phyloP scores from a whole-genome alignment of 1,140 invertebrate genomes.

The Neotoxoptera formosana region DNA sequence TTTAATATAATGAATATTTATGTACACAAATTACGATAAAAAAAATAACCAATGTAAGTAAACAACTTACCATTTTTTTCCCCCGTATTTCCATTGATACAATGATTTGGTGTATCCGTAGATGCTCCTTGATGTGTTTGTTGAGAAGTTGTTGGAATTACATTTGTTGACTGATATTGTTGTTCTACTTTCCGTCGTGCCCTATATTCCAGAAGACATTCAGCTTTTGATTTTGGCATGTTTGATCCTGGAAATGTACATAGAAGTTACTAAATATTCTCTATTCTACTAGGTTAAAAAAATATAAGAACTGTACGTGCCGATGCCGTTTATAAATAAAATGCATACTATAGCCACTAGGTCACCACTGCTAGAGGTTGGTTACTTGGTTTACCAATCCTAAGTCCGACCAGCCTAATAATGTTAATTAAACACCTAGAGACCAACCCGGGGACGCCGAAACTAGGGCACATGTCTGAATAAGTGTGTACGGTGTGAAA shows the following conservation, averaged over 20 bases:
- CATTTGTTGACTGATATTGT: not conserved
- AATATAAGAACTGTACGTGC: not conserved
- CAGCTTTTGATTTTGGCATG: not conserved
- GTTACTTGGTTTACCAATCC: not conserved
- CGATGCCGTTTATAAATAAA: not conserved
- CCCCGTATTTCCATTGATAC: not conserved
- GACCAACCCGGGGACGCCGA: too few species aligned
- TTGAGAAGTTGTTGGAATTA: not conserved
- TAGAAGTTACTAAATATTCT: not conserved
- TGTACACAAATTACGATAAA: too few species aligned
- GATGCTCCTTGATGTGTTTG: not conserved
- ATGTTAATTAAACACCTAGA: not conserved
- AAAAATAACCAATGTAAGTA: too few species aligned
- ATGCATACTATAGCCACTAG: not conserved
- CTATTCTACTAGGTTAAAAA: not conserved
- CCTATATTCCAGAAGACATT: not conserved
- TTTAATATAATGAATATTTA: too few species aligned
- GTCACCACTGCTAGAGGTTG: not conserved
- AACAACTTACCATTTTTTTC: not conserved
- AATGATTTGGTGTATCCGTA: not conserved
- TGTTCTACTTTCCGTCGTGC: not conserved
- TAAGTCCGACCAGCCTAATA: not conserved
- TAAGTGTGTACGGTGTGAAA: too few species aligned
- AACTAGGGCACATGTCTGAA: too few species aligned
- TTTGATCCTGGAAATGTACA: not conserved